Evolutionary conservation across 30 jellyfish, hydroid and myxozoan genomes (phyloP), one percentile per base, ranked within the genome.

Genomic region (Phacellophora camtschatica): DNA sequence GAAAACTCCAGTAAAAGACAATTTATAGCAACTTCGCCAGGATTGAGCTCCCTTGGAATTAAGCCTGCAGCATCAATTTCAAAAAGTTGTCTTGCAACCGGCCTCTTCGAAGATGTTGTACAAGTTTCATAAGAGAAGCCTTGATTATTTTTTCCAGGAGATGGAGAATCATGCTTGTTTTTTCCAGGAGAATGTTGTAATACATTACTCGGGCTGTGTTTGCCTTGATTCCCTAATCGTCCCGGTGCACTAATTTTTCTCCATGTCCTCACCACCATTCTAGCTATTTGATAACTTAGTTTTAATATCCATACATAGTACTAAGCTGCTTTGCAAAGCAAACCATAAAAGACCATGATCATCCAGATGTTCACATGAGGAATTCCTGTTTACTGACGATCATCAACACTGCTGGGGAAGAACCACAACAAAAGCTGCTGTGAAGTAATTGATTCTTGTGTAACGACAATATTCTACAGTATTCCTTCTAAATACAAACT

Each of bases 221-320:
- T 80, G 27, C 84, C 72, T 35, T 39, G 80, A 11, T 77, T 67
- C 43, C 96, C 93, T 19, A 89, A 71, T 39, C 97, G 50, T 32
- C 89, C 97, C 5, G 97, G 97, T 16, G 97, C 97, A 76, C 97
- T 89, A 0, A 83, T 49, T 50, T 89, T 89, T 31, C 97, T 85
- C 85, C 88, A 83, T 16, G 82, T 71, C 58, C 87, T 83, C 15
- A 71, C 87, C 29, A 67, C 77, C 95, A 83, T 75, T 1, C 35
- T 55, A 46, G 28, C 3, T 46, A 46, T 16, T 46, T 4, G 35
- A 48, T 63, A 23, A 16, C 59, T 58, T 58, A 8, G 18, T 27
- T 58, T 20, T 27, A 58, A 0, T 28, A 58, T 0, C 1, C 4
- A 27, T 4, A 27, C 59, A 16, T 8, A 58, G 24, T 15, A 58